Base-by-base conservation (phyloP, 2,113 vertebrate species). In the Lonchura striata region DNA sequence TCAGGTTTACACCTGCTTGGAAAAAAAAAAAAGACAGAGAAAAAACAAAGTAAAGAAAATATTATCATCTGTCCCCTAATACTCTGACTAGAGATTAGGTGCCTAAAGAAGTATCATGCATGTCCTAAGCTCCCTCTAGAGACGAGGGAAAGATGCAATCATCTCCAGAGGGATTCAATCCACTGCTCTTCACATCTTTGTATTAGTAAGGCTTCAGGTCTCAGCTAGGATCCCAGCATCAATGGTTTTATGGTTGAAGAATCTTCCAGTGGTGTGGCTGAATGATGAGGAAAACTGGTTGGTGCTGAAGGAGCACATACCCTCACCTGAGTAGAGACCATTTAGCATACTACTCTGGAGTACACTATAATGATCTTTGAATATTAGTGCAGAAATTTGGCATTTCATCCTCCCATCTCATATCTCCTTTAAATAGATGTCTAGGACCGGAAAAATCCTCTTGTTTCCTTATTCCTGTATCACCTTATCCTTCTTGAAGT, bases 1-100 rank as follows among this genome's bases (percentile, higher is more conserved):
- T 9, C 7, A 61, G 6, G 3, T 54, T 66, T 66, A 3, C 7
- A 71, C 2, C 20, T 23, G 5, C 23, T 47, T 18, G 4, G 0
- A 50, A 33, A 15, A 22, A 61, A 44, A 2, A 11, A 9, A 6
- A 19, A n/a, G 22, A 57, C 22, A 22, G 39, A 39, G 39, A 35
- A 41, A 6, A 39, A 31, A 54, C 15, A 44, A 44, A 28, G 31
- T 3, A 3, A 50, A 63, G 16, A 49, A 68, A n/a, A 41, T 15
- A 18, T 24, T 7, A 25, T 44, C 11, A 44, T 33, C 57, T 6
- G 3, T 27, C 9, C 3, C 4, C 9, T 66, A 46, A 30, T 30
- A 57, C 21, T 60, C 11, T 35, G 23, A 65, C 12, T 23, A 31
- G 46, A 84, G 13, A 69, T 35, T 25, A 70, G 7, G 1, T 44